Conservation (phyloP, 1,140 invertebrate genomes). For the Drosophila busckii region DNA sequence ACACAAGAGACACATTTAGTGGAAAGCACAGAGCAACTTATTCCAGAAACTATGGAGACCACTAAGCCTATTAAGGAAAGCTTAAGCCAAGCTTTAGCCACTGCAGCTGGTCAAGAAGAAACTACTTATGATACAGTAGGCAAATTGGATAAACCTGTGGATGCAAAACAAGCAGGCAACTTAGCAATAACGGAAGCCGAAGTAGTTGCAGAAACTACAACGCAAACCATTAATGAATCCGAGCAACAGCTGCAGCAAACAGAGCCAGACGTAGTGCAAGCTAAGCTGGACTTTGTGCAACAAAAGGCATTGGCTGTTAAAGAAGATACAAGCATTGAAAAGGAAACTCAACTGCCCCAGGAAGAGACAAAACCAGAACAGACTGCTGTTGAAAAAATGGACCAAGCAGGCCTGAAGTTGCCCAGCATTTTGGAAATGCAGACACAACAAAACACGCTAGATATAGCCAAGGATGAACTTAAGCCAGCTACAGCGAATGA, state of each 20-base stretch:
- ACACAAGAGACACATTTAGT: conserved; percentile 29
- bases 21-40: conserved; percentile 34
- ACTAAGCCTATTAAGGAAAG: conserved; percentile 31
- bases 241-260: conserved; percentile 22
- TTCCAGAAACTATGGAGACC: conserved; percentile 6
- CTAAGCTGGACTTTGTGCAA: conserved; percentile 43
- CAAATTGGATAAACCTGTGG: conserved; percentile 2
- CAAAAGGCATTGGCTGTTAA: conserved; percentile 48
- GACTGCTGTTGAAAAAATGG: conserved; percentile 10
- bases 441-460: conserved; percentile 9
- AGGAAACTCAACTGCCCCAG: conserved; percentile 10
- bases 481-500: conserved; percentile 8
- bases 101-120: conserved; percentile 30
- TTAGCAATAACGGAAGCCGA: conserved; percentile 72
- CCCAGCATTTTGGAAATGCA: conserved; percentile 37
- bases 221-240: conserved; percentile 30
- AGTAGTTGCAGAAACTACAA: conserved; percentile 40
- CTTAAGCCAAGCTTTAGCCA: conserved; percentile 21
- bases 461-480: conserved; percentile 12
- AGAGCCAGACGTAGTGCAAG: conserved; percentile 13
- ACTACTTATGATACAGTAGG: conserved; percentile 29
- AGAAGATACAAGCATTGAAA: conserved; percentile 38
- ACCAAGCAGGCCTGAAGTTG: conserved; percentile 24
- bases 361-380: conserved; percentile 3
- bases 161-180: conserved; percentile 22